Percentiles rank a stretch among this genome's conserved stretches.
Evolutionary conservation across 2,888 invertebrate genomes (phyloP).

Genomic region (Rhynchonema sp.): DNA sequence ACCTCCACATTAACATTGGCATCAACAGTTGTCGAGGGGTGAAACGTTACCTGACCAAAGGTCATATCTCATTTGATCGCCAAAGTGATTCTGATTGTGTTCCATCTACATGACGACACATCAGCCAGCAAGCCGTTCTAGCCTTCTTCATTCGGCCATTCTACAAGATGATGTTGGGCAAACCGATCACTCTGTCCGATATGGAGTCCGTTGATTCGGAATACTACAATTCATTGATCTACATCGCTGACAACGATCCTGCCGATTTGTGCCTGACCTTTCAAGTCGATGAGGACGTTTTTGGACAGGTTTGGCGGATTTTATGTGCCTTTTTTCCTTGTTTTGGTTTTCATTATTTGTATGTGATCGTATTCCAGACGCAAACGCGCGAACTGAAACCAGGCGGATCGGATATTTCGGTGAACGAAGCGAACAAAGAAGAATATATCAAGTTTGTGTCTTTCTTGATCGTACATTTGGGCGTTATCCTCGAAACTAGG

Average conservation of each 20-base stretch:
- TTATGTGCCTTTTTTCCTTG: background rate
- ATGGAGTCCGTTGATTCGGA: slow-evolving; percentile 98
- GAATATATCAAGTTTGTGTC: slow-evolving; percentile 75
- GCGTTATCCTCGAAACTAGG: too few relatives aligned
- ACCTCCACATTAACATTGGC: background rate
- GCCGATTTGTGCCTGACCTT: slow-evolving; percentile 79
- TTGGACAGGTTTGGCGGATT: slow-evolving; percentile 54
- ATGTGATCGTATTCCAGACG: slow-evolving; percentile 41
- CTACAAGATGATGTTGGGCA: slow-evolving; percentile 98
- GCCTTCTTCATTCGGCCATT: slow-evolving; percentile 98
- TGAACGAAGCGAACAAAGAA: slow-evolving; percentile 82
- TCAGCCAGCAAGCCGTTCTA: slow-evolving; percentile 31
- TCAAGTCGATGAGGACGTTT: slow-evolving; percentile 84
- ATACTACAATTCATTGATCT: slow-evolving; percentile 88
- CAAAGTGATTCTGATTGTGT: background rate
- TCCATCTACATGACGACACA: background rate
- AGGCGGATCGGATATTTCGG: slow-evolving; percentile 65
- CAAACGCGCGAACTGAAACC: slow-evolving; percentile 73
- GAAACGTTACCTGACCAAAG: too few relatives aligned
- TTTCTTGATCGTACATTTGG: too few relatives aligned
- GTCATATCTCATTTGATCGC: too few relatives aligned
- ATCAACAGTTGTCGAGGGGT: background rate
- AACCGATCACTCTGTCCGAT: slow-evolving; percentile 75
- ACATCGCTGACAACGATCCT: slow-evolving; percentile 88
- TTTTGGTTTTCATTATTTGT: background rate